Evolutionary conservation across 1,140 invertebrate species (phyloP).

Genomic region (Neelides sp.): DNA sequence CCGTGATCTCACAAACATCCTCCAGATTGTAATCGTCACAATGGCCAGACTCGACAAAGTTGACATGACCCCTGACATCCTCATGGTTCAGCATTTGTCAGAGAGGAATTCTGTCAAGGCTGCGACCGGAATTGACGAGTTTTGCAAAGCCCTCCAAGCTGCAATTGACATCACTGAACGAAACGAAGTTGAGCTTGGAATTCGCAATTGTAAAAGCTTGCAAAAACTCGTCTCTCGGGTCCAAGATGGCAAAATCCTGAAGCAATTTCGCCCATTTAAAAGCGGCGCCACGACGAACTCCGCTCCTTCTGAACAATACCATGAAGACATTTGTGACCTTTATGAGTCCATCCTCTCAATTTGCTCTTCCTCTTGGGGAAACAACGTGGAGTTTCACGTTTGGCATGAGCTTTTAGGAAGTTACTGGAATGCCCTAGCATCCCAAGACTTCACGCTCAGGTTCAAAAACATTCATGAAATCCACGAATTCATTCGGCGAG

Average conservation of each 20-base stretch:
- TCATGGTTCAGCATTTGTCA: conserved; percentile 12
- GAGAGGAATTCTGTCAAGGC: conserved; percentile 5
- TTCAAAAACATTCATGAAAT: conserved; percentile 12
- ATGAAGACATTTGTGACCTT: conserved; percentile 3
- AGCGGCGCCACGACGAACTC: conserved; percentile 6
- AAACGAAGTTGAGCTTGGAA: conserved; percentile 5
- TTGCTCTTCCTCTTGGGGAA: neutral
- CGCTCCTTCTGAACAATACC: conserved; percentile 9
- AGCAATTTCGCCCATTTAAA: conserved; percentile 11
- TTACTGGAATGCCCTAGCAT: conserved; percentile 1
- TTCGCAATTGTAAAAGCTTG: conserved; percentile 4
- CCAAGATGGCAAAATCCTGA: neutral
- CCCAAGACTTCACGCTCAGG: conserved; percentile 2
- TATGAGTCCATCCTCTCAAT: conserved; percentile 1
- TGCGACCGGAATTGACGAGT: conserved; percentile 1
- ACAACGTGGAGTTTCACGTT: neutral
- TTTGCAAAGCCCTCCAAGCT: conserved; percentile 6
- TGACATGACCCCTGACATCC: conserved; percentile 14
- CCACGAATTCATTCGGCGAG: conserved; percentile 9
- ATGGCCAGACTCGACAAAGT: conserved; percentile 5
- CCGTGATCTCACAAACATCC: conserved; percentile 7
- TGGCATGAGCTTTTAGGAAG: conserved; percentile 1
- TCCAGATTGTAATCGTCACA: conserved; percentile 10
- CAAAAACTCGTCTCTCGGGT: neutral
- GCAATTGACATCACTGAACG: conserved; percentile 3